Base-by-base conservation (phyloP, 2,113 vertebrate genomes). In the Leucoraja erinaceus region DNA sequence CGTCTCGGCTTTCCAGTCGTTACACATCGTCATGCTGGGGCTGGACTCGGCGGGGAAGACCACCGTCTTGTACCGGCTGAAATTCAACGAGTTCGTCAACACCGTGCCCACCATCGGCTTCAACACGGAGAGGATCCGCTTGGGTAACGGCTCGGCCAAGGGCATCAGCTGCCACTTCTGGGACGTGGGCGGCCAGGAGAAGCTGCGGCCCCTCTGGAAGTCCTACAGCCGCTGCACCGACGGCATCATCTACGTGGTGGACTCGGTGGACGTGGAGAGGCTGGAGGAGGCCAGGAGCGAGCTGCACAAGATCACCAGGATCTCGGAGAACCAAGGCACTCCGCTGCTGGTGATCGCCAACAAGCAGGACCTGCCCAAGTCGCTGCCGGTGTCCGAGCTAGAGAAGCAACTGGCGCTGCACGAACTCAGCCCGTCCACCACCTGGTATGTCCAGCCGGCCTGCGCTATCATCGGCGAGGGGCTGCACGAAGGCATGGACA, bases 81-180 rank as follows among this genome's bases (percentile, higher is more conserved):
- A 99, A 95, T 99, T 99, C 94, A 99, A 99, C 93, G 98, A 99
- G 95, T 99, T 99, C 93, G 98, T 99, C 93, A 99, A 99, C 96
- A 99, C 98, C 0, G 98, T 99, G 54, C 98, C 98, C 92, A 99
- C 98, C 72, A 99, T 99, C 94, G 98, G 98, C 11, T 99, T 99
- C 96, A 99, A 99, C 96, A 99, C 98, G 0, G 98, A 99, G 95
- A 98, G 98, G 96, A 99, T 99, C 95, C 96, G 95, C 93, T 95
- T 99, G 93, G 98, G 98, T 94, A 98, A 98, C 93, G 98, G 98
- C 94, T 96, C 97, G 0, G 98, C 98, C 70, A 98, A 98, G 94
- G 98, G 98, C 94, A 98, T 99, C 96, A 99, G 98, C 95, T 99
- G 98, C 94, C 98, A 99, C 95, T 99, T 99, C 95, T 99, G 98